phyloP scores from a whole-genome alignment of 2,113 vertebrate species.

The Heterotilapia buettikoferi region DNA sequence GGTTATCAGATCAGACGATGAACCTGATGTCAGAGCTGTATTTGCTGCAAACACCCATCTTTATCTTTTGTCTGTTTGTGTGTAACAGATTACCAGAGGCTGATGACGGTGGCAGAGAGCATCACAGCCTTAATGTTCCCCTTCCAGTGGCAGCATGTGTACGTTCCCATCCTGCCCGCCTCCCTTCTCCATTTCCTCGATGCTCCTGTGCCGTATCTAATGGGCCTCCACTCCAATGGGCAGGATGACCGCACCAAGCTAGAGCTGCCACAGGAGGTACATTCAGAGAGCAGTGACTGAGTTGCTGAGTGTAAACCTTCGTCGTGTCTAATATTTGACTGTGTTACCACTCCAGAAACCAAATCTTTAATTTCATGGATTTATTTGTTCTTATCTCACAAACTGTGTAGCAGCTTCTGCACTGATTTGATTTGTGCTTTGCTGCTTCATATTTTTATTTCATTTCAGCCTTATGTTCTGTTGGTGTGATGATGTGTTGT shows the following conservation, averaged over 20 bases:
- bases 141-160: constrained; percentile 97
- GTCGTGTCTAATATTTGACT: neutral
- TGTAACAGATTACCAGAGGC: constrained; percentile 89
- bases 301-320: neutral
- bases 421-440: neutral
- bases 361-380: neutral
- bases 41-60: neutral
- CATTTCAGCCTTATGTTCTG: neutral
- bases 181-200: constrained; percentile 96
- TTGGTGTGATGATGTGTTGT: neutral
- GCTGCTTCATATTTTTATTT: neutral
- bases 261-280: constrained; percentile 92
- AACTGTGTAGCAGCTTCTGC: neutral
- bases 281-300: neutral
- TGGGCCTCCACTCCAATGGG: constrained; percentile 95
- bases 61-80: neutral
- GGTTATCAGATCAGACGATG: neutral
- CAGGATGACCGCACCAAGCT: constrained; percentile 93
- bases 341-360: neutral
- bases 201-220: constrained; percentile 95
- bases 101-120: constrained; percentile 95
- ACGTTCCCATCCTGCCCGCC: constrained; percentile 96
- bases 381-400: neutral
- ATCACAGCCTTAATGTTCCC: constrained; percentile 96
- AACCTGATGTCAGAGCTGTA: neutral